Evolutionary conservation across 2,888 invertebrate species (phyloP), one percentile per base, ranked within the genome.

Genomic region (Drosophila rubida): DNA sequence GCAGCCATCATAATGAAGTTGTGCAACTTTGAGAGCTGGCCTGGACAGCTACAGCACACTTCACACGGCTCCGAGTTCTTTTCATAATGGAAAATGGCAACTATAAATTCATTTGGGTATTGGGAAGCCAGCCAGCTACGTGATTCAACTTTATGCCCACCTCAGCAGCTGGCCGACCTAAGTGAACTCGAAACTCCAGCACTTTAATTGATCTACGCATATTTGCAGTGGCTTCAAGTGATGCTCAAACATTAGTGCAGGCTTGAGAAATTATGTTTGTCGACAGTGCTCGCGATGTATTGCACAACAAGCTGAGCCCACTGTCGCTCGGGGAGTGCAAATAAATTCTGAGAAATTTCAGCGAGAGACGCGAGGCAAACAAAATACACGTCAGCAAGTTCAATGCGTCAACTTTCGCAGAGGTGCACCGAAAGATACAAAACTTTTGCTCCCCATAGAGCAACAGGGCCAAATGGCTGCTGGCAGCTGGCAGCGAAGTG

Each of bases 61-160:
- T 55, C n/a, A 42, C 27, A 51, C 19, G 23, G 19, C 37, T 45
- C 41, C 30, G 19, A 11, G 25, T 27, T 48, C 57, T 51, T 67
- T 69, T 55, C 74, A 73, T 87, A 71, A 79, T 75, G 63, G 63
- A 59, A 77, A 75, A 60, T 69, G 67, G 53, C 69, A 84, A 71
- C 82, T 69, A 68, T 68, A 73, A 88, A 70, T 82, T 79, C 72
- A 69, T 72, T 80, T 69, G 85, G 64, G 82, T 68, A 75, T 76
- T 85, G 78, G 72, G 78, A 86, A 42, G 58, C 46, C 48, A 50
- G 64, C 30, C 45, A 51, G 30, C 27, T 69, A 71, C 78, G 76
- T 81, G 85, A 58, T 58, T 55, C 44, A 45, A 39, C 7, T 59
- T 48, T 30, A 2, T 9, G 32, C 19, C 4, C 19, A 16, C n/a